Evolutionary conservation across 1,140 invertebrate genomes (phyloP), one percentile per base, ranked within the genome.

Genomic region (Gonioctena quinquepunctata): DNA sequence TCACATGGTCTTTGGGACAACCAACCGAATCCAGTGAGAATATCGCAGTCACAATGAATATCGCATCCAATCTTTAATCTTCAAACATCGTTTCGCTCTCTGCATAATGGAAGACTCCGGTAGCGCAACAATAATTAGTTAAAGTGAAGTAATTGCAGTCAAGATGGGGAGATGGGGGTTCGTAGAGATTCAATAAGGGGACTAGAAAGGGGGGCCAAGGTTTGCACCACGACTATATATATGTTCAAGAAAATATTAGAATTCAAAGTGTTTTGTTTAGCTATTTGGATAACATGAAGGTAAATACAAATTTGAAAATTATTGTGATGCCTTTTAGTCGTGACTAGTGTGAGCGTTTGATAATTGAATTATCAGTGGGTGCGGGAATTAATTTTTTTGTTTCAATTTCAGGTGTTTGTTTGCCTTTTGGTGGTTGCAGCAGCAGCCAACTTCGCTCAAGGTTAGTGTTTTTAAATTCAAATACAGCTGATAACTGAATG

Each of bases 401-500:
- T 60, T 73, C 18, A 22, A 16, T 74, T 74, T 48, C 50, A 74
- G 73, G 70, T 74, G 64, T 77, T 77, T 57, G 73, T 77, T 18
- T 77, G 76, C 50, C 62, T 77, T 25, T 67, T 77, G 56, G 76
- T 70, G n/a, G 71, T 75, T 27, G 69, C 69, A 26, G 42, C 65
- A 16, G 68, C 68, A 28, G 72, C 68, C 50, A 71, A 66, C 54
- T 68, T 68, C 16, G 68, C 70, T 27, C 57, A 77, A 67, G 76
- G 76, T 77, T 68, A 71, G 62, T 71, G 64, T 28, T 18, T 26
- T 56, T 62, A n/a, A n/a, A n/a, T n/a, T n/a, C n/a, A n/a, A n/a
- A n/a, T n/a, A n/a, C n/a, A n/a, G n/a, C n/a, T n/a, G n/a, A n/a
- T n/a, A n/a, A n/a, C n/a, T n/a, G n/a, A n/a, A n/a, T n/a, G n/a